Conservation (phyloP, 2,888 invertebrate genomes). For the Dynastes hyllus region DNA sequence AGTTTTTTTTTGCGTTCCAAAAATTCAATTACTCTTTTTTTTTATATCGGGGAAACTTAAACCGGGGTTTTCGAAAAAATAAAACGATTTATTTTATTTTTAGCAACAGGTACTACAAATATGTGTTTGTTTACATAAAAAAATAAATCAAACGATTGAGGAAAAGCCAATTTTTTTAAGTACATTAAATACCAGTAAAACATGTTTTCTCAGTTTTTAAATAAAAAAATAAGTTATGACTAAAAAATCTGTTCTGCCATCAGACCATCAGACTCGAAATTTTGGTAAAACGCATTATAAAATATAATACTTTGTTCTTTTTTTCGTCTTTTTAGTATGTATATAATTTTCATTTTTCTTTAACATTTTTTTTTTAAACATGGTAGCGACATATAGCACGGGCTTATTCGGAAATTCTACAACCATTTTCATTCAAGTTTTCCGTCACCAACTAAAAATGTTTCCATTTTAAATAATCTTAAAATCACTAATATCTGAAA, state of each 20-base stretch:
- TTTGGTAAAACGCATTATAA: slow-evolving; percentile 30
- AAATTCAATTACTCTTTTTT: background rate
- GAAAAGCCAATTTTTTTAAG: slow-evolving; percentile 16
- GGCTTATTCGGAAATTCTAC: slow-evolving; percentile 49
- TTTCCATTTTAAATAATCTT: slow-evolving; percentile 23
- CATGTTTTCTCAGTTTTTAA: background rate
- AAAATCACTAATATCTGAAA: slow-evolving; percentile 50
- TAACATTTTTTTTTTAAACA: slow-evolving; percentile 35
- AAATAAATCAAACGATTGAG: background rate
- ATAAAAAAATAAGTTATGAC: slow-evolving; percentile 13
- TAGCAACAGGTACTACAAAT: slow-evolving; percentile 29
- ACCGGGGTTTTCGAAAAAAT: background rate
- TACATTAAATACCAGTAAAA: slow-evolving; percentile 10
- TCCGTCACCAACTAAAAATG: slow-evolving; percentile 49
- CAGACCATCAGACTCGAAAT: slow-evolving; percentile 9
- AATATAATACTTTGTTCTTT: slow-evolving; percentile 42
- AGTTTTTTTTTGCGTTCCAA: background rate
- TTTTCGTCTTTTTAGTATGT: background rate
- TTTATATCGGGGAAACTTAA: background rate
- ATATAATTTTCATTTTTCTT: slow-evolving; percentile 1
- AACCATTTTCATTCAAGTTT: slow-evolving; percentile 44
- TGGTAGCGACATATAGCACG: slow-evolving; percentile 49
- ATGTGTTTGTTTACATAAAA: slow-evolving; percentile 1
- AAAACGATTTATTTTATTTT: slow-evolving; percentile 10
- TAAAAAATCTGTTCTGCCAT: slow-evolving; percentile 21